Evolutionary conservation across 2,888 invertebrate species (phyloP).

Genomic region (Catocala nupta): DNA sequence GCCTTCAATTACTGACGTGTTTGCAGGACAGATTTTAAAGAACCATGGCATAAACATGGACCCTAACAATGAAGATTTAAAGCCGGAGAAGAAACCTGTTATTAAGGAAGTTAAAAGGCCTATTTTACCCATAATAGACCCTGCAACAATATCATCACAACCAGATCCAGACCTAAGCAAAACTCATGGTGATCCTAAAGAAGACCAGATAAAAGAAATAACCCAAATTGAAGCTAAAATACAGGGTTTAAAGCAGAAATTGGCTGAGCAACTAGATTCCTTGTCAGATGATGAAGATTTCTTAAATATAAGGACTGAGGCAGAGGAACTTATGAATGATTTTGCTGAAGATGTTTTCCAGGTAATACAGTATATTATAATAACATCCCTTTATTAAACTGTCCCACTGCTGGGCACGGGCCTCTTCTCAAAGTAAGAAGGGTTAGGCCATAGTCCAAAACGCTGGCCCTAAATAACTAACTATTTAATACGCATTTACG

Average conservation of each 20-base stretch:
- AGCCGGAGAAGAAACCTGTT: slow-evolving; percentile 64
- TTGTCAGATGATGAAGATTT: slow-evolving; percentile 90
- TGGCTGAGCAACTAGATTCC: slow-evolving; percentile 81
- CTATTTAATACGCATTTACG: no score
- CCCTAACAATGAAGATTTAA: slow-evolving; percentile 61
- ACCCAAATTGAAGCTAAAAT: slow-evolving; percentile 89
- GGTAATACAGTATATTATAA: slow-evolving; percentile 51
- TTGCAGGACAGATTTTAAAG: slow-evolving; percentile 88
- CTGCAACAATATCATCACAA: slow-evolving; percentile 71
- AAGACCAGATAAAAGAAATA: slow-evolving; percentile 77
- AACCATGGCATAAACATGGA: slow-evolving; percentile 79
- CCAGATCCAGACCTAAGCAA: slow-evolving; percentile 36
- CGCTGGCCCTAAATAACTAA: no score
- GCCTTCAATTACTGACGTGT: slow-evolving; percentile 88
- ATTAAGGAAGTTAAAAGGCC: slow-evolving; percentile 68
- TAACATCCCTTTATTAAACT: no score
- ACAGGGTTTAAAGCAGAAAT: slow-evolving; percentile 78
- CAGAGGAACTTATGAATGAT: slow-evolving; percentile 85
- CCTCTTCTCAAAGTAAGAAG: no score
- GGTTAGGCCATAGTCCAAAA: no score
- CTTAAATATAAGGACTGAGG: slow-evolving; percentile 89
- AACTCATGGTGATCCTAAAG: slow-evolving; percentile 62
- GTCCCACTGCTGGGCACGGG: no score
- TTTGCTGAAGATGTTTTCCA: slow-evolving; percentile 83
- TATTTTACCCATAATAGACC: slow-evolving; percentile 80